These are phyloP conservation scores for Brotula barbata DNA, from an alignment of 2,797 vertebrate genomes.

Conservation along the genomic window DNA sequence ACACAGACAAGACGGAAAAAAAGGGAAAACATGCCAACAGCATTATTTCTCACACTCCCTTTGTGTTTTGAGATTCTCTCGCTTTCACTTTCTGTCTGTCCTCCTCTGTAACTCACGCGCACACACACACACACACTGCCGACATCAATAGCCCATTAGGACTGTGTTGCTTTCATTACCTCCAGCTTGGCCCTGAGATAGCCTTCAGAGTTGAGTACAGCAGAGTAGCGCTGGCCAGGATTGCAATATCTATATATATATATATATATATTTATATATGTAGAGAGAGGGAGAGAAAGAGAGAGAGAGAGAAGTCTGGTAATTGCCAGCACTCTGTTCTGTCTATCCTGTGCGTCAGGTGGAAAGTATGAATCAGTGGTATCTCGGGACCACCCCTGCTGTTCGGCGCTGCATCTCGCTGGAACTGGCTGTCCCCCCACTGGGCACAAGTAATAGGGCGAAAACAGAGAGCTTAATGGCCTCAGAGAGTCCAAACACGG, in stretches of 20 bases:
- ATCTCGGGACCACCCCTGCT: constrained; percentile 70
- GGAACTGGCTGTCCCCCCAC: constrained; percentile 64
- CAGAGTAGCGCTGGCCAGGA: constrained; percentile 57
- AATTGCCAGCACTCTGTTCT: constrained; percentile 75
- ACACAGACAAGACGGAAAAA: constrained; percentile 19
- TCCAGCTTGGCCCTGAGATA: constrained; percentile 71
- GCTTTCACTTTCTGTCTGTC: constrained; percentile 19
- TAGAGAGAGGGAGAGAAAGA: not conserved
- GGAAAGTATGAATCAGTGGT: constrained; percentile 72
- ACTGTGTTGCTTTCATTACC: constrained; percentile 76
- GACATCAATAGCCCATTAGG: constrained; percentile 75
- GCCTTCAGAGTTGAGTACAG: constrained; percentile 67
- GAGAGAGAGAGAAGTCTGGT: constrained; percentile 54
- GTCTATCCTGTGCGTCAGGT: constrained; percentile 69
- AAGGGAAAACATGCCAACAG: constrained; percentile 15
- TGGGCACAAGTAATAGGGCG: constrained; percentile 61
- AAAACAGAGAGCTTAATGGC: constrained; percentile 69
- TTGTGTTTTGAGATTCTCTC: constrained; percentile 42
- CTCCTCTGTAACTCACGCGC: constrained; percentile 36
- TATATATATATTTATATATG: no score
- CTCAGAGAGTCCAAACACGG: constrained; percentile 67
- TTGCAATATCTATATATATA: constrained; percentile 55
- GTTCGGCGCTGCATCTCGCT: constrained; percentile 52
- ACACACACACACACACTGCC: constrained; percentile 30
- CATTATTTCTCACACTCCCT: constrained; percentile 52